Conservation (phyloP, 2,888 invertebrate species). For the Cryptus viduatorius region DNA sequence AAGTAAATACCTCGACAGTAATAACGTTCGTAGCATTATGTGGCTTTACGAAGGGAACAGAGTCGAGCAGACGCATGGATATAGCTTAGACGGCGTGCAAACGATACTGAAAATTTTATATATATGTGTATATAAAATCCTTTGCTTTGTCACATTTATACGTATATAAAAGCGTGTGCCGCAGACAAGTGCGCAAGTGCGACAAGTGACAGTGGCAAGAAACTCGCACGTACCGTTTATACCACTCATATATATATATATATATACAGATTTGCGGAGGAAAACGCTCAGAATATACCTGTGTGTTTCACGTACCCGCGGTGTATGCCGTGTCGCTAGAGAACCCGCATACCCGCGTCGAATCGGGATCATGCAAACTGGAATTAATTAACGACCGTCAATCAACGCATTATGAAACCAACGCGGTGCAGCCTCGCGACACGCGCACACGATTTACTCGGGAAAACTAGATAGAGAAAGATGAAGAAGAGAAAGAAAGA, state of each 20-base stretch:
- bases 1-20: slow-evolving; percentile 51
- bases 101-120: slow-evolving; percentile 51
- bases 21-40: slow-evolving; percentile 61
- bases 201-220: slow-evolving; percentile 61
- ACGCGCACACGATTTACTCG: slow-evolving; percentile 42
- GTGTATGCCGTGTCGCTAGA: slow-evolving; percentile 48
- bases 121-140: slow-evolving; percentile 25
- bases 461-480: slow-evolving; percentile 14
- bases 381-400: slow-evolving; percentile 77
- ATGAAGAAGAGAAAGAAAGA: slow-evolving; percentile 5
- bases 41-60: slow-evolving; percentile 52
- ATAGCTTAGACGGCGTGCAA: slow-evolving; percentile 43
- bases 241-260: background rate
- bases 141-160: background rate
- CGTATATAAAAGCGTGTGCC: slow-evolving; percentile 35
- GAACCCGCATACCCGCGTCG: slow-evolving; percentile 63
- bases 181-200: slow-evolving; percentile 51
- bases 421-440: slow-evolving; percentile 31
- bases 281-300: background rate
- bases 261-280: background rate
- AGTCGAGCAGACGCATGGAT: slow-evolving; percentile 35
- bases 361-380: slow-evolving; percentile 75
- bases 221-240: slow-evolving; percentile 58
- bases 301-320: slow-evolving; percentile 25
- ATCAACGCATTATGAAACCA: slow-evolving; percentile 73